Conservation (phyloP, 1,140 invertebrate genomes). For the Formica exsecta region DNA sequence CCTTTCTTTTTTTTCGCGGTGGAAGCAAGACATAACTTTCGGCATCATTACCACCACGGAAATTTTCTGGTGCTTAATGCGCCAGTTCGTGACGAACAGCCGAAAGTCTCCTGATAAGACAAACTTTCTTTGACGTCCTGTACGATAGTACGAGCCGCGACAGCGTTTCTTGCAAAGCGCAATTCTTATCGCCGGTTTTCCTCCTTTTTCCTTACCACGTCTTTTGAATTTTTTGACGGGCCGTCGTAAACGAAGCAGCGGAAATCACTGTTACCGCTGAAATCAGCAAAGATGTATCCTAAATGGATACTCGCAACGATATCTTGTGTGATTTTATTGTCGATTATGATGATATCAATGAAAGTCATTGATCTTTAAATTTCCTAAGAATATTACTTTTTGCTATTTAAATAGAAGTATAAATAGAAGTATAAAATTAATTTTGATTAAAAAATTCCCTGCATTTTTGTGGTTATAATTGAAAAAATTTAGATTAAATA, state of each 20-base stretch:
- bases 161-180: constrained; percentile 1
- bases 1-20: not conserved
- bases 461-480: not conserved
- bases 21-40: constrained; percentile 49
- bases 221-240: constrained; percentile 5
- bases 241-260: not conserved
- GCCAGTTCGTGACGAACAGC: constrained; percentile 20
- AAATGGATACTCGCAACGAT: not conserved
- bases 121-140: constrained; percentile 69
- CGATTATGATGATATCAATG: not conserved
- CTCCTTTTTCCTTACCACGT: not conserved
- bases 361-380: not conserved
- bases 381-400: not conserved
- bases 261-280: not conserved
- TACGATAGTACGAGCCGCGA: constrained; percentile 42
- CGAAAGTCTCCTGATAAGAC: constrained; percentile 62
- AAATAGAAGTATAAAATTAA: not conserved
- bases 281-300: not conserved
- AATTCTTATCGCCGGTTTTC: constrained; percentile 44
- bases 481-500: not conserved
- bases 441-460: not conserved
- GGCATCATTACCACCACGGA: constrained; percentile 34
- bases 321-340: not conserved
- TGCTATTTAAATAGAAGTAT: not conserved
- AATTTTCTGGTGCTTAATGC: constrained; percentile 49